phyloP scores from a whole-genome alignment of 1,140 invertebrate genomes.

The Drosophila arizonae region DNA sequence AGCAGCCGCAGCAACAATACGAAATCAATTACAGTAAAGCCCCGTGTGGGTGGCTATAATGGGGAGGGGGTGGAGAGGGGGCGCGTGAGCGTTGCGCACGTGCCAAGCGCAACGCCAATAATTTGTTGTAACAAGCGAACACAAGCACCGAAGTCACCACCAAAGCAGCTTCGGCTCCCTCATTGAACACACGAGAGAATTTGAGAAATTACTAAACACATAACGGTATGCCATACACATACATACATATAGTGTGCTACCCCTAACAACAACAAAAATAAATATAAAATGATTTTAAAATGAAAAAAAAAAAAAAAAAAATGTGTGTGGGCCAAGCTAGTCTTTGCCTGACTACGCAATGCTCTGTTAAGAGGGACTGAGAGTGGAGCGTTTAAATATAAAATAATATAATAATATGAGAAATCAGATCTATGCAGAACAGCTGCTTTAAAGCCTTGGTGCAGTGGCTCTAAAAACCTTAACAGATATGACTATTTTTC shows the following conservation, averaged over 20 bases:
- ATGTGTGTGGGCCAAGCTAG: not conserved
- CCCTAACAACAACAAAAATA: not conserved
- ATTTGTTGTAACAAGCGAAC: conserved; percentile 71
- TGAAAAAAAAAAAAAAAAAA: conserved; percentile 4
- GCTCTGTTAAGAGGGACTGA: not conserved
- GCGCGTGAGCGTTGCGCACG: conserved; percentile 54
- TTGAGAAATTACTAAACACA: conserved; percentile 70
- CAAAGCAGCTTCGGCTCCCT: not conserved
- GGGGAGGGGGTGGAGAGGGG: not conserved
- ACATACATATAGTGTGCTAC: not conserved
- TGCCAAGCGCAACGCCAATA: conserved; percentile 68
- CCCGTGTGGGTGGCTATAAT: conserved; percentile 18
- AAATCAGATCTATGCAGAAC: no score
- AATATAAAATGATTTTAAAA: conserved; percentile 23
- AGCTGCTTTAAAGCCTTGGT: no score
- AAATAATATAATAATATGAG: no score
- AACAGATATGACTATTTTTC: no score
- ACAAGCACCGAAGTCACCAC: conserved; percentile 40
- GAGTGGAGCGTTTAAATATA: no score
- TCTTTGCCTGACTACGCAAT: not conserved
- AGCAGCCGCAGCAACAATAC: conserved; percentile 51
- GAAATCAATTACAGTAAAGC: conserved; percentile 77
- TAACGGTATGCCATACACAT: conserved; percentile 5
- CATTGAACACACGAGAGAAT: conserved; percentile 34
- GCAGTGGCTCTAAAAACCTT: not conserved